Evolutionary conservation across 37 sponge, comb jelly and placozoan genomes (phyloP), one percentile per base, ranked within the genome.

Genomic region (Ianthella basta): DNA sequence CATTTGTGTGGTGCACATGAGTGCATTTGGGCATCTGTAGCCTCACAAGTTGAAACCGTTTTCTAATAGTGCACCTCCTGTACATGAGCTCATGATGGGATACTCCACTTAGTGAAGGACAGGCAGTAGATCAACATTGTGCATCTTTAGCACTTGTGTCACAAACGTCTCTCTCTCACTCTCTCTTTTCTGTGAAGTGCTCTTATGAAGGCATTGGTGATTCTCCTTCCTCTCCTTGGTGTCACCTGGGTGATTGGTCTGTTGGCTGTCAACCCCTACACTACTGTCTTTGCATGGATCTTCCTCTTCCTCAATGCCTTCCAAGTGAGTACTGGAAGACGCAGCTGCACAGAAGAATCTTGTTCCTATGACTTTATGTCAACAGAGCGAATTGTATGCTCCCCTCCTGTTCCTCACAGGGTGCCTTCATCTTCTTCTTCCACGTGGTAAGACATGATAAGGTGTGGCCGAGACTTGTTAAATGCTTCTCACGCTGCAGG

Each of bases 371-470:
- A n/a, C n/a, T n/a, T n/a, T n/a, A n/a, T n/a, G n/a, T n/a, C 64
- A 61, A 61, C 10, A 61, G 4, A 6, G 24, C 13, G 64, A 2
- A 4, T 27, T 13, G 64, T 12, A 36, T 36, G 8, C 54, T 41
- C 54, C 23, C 78, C 40, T 30, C 1, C 33, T 6, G 1, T 34
- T 30, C 27, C 70, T 36, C 40, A 4, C 60, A 80, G 81, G 81
- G 81, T 13, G 38, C 55, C 60, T 80, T 80, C 60, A 80, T 80
- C 29, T 80, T 80, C 60, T 60, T 80, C 81, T 60, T 80, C 21
- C 81, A 80, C 36, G 59, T 57, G 16, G 35, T 80, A 2, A 56
- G 81, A 35, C 54, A 80, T 33, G 61, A 57, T 1, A 57, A 80
- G 61, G 81, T 80, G 16, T 75, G 78, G 78, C 78, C 78, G 24